Evolutionary conservation across 2,888 invertebrate species (phyloP).

Genomic region (Pegoplata infirma): DNA sequence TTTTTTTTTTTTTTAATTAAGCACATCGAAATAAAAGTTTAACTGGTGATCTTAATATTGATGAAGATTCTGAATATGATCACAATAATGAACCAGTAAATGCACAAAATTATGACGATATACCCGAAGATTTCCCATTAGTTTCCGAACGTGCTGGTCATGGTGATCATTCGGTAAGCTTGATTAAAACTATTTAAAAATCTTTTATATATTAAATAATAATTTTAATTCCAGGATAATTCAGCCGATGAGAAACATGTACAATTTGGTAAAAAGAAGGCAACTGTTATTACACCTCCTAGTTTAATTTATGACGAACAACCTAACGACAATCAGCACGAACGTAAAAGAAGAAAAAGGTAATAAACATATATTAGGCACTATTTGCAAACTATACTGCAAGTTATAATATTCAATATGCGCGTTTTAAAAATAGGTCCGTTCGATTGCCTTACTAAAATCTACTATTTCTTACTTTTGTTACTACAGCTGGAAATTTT

Average conservation of each 20-base stretch:
- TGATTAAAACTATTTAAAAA: too few species aligned
- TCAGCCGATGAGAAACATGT: slow-evolving; percentile 79
- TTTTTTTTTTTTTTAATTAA: slow-evolving; percentile 58
- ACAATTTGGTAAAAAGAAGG: slow-evolving; percentile 78
- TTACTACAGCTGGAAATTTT: too few species aligned
- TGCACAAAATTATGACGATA: slow-evolving; percentile 76
- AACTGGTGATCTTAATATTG: slow-evolving; percentile 73
- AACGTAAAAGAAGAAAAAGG: slow-evolving; percentile 79
- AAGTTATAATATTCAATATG: too few species aligned
- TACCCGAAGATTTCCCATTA: slow-evolving; percentile 78
- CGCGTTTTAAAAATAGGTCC: too few species aligned
- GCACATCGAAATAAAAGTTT: slow-evolving; percentile 73
- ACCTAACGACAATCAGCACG: slow-evolving; percentile 77
- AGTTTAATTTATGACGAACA: slow-evolving; percentile 75
- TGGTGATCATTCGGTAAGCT: slow-evolving; percentile 76
- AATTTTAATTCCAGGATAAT: slow-evolving; percentile 71
- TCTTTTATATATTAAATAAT: neutral
- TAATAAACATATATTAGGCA: too few species aligned
- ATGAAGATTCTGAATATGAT: slow-evolving; percentile 76
- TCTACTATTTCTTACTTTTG: too few species aligned
- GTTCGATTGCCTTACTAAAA: too few species aligned
- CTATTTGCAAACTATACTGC: too few species aligned
- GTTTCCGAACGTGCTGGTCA: slow-evolving; percentile 78
- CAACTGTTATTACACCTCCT: slow-evolving; percentile 75
- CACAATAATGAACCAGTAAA: slow-evolving; percentile 73